Percentiles rank a stretch among this genome's conserved stretches.
Conservation (phyloP, 2,888 invertebrate species). For the Orgyia antiqua region DNA sequence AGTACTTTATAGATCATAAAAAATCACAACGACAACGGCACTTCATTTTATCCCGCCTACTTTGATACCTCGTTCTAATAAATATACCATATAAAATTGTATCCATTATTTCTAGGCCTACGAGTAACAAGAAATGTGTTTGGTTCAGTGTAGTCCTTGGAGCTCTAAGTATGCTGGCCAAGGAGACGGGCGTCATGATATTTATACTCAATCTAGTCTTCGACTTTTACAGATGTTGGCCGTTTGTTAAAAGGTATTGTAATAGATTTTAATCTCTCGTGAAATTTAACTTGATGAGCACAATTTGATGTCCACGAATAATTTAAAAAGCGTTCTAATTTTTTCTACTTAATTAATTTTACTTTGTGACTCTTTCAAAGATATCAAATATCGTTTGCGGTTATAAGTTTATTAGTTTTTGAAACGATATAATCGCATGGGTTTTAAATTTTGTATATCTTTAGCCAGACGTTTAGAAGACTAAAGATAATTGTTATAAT, state of each 20-base stretch:
- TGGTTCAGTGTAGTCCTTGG: slow-evolving; percentile 85
- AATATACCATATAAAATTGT: slow-evolving; percentile 17
- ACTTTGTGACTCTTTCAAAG: too few relatives aligned
- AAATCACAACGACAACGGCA: slow-evolving; percentile 8
- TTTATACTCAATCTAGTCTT: slow-evolving; percentile 87
- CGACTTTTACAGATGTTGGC: slow-evolving; percentile 88
- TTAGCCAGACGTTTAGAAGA: too few relatives aligned
- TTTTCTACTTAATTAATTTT: too few relatives aligned
- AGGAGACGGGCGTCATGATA: slow-evolving; percentile 89
- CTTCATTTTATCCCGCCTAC: slow-evolving; percentile 16
- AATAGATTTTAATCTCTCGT: slow-evolving; percentile 28
- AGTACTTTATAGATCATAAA: slow-evolving; percentile 5
- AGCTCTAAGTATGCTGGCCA: slow-evolving; percentile 89
- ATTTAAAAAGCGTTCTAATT: slow-evolving; percentile 2
- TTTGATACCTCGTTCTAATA: slow-evolving; percentile 15
- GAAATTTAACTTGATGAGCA: slow-evolving; percentile 17
- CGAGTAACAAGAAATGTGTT: slow-evolving; percentile 69
- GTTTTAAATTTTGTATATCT: too few relatives aligned
- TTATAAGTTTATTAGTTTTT: too few relatives aligned
- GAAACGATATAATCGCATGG: too few relatives aligned
- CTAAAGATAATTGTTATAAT: too few relatives aligned
- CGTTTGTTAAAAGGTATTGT: slow-evolving; percentile 81
- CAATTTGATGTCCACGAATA: slow-evolving; percentile 7
- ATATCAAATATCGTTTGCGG: too few relatives aligned
- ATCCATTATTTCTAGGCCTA: slow-evolving; percentile 45